A percentile compares a stretch with the other conserved stretches of the same genome.
These are phyloP conservation scores for Anguilla pacifica DNA, from an alignment of 2,797 vertebrate genomes.

Conservation along the genomic window DNA sequence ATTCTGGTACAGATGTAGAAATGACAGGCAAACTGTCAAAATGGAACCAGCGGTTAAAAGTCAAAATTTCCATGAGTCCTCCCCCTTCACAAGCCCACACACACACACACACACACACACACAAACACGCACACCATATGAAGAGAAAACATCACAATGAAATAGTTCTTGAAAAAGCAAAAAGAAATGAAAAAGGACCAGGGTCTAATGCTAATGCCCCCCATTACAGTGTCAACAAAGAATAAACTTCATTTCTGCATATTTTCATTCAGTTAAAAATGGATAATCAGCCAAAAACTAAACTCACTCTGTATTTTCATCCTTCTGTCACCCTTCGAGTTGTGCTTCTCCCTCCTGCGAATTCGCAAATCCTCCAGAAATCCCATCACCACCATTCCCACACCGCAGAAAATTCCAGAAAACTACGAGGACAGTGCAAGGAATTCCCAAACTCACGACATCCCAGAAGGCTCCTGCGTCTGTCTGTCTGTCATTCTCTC, in stretches of 20 bases:
- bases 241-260: constrained; percentile 59
- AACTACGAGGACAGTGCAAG: background rate
- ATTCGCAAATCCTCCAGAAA: background rate
- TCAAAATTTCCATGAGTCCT: background rate
- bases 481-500: background rate
- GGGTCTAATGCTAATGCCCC: constrained; percentile 55
- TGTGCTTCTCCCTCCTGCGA: constrained; percentile 14
- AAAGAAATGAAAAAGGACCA: constrained; percentile 55
- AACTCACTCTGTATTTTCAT: constrained; percentile 71
- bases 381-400: constrained; percentile 18
- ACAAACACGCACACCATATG: background rate
- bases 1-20: no score
- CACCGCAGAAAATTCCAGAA: background rate
- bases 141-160: constrained; percentile 26
- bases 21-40: background rate
- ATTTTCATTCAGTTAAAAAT: constrained; percentile 51
- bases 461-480: background rate
- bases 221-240: constrained; percentile 57
- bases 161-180: constrained; percentile 50
- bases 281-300: background rate
- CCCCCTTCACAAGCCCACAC: background rate
- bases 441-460: background rate
- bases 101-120: background rate
- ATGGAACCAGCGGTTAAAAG: background rate
- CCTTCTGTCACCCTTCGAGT: constrained; percentile 28